Evolutionary conservation across 1,140 invertebrate species (phyloP).

Genomic region (Cydia fagiglandana): DNA sequence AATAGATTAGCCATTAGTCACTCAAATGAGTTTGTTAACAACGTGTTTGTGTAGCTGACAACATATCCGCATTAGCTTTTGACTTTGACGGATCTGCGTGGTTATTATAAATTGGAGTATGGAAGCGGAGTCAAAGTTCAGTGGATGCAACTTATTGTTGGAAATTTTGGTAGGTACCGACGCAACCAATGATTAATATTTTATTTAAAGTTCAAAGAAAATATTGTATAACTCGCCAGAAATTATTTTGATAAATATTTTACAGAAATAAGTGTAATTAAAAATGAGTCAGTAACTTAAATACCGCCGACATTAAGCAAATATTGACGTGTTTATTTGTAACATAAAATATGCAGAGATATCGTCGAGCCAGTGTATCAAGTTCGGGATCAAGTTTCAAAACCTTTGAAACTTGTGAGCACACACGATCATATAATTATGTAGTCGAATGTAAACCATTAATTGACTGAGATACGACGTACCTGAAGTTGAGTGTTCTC

Average conservation of each 20-base stretch:
- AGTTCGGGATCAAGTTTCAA: neutral
- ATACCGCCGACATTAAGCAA: no score
- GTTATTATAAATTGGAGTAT: constrained; percentile 13
- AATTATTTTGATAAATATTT: no score
- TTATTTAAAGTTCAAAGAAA: neutral
- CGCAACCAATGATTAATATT: neutral
- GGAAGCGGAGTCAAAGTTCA: neutral
- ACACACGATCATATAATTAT: neutral
- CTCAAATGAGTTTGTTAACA: constrained; percentile 8
- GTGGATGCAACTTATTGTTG: neutral
- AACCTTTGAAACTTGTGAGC: neutral
- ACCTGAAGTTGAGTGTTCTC: neutral
- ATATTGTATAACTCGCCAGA: neutral
- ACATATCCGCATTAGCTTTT: constrained; percentile 14
- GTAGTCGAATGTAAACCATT: neutral
- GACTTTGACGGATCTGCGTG: constrained; percentile 17
- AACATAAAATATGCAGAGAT: no score
- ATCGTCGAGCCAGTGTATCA: neutral
- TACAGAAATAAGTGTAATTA: no score
- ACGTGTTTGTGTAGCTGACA: constrained; percentile 1
- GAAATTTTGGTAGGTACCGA: neutral
- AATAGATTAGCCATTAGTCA: constrained; percentile 17
- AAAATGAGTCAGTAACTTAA: no score
- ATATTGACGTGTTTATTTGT: no score
- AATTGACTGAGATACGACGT: neutral